Evolutionary conservation across 2,113 vertebrate species (phyloP), one percentile per base, ranked within the genome.

Genomic region (Ctenodactylus gundi): DNA sequence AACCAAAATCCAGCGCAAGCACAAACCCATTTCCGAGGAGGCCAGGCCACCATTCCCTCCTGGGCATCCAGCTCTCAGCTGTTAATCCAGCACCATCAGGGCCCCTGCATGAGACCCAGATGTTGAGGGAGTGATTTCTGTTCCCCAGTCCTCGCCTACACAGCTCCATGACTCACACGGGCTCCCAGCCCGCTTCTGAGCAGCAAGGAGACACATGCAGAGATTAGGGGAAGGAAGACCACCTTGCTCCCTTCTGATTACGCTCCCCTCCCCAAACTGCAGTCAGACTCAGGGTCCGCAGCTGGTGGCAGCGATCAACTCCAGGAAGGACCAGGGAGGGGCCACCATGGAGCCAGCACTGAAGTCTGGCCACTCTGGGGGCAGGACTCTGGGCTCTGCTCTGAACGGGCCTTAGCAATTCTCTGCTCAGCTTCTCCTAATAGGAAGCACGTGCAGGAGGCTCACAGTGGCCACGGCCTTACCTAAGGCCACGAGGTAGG

Each of bases 131-230:
- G 51, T n/a, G 31, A 31, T 64, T 55, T 51, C n/a, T 1, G 11
- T 29, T n/a, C 31, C 77, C 13, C 14, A 5, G 9, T 4, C 49
- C 14, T 60, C 2, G 0, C n/a, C 31, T 9, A n/a, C 75, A 41
- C 53, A 77, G 53, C 60, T 73, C 65, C 21, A 25, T 53, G 17
- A 34, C 51, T 25, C 11, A n/a, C 7, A 1, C 9, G 39, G 29
- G 23, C 27, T 62, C 53, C 46, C 25, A 9, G 17, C 21, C 65
- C 72, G 31, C 23, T 58, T 14, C 44, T 13, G 31, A 39, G 36
- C 13, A 75, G 51, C 49, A 8, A 6, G 41, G 5, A 39, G 60
- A 36, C 21, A 53, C 4, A 29, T 44, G 25, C 49, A 21, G n/a
- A 60, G 41, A 36, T 13, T 7, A 58, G 51, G 25, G 27, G 13